These are phyloP conservation scores for Nasalis larvatus DNA, from an alignment of 2,113 vertebrate species.

Conservation along the genomic window DNA sequence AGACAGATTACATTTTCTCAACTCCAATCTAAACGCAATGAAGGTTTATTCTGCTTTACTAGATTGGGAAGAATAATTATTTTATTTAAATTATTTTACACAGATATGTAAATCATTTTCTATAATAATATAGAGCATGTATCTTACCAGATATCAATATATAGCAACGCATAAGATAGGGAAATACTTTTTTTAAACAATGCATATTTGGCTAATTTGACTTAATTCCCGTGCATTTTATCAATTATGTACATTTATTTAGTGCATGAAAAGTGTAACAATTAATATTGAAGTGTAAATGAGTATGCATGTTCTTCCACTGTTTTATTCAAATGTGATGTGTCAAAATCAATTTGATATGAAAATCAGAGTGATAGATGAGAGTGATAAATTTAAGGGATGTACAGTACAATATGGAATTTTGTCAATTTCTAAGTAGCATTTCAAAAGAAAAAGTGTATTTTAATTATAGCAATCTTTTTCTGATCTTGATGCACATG, in stretches of 20 bases:
- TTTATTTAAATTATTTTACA: constrained; percentile 33
- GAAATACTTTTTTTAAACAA: background rate
- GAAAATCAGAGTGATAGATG: constrained; percentile 69
- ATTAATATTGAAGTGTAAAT: constrained; percentile 80
- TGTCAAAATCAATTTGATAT: constrained; percentile 76
- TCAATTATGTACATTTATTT: constrained; percentile 77
- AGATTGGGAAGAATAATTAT: background rate
- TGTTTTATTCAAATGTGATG: constrained; percentile 80
- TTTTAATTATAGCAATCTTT: background rate
- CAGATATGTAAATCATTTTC: constrained; percentile 25
- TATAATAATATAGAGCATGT: background rate
- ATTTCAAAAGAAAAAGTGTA: background rate
- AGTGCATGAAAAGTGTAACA: constrained; percentile 74
- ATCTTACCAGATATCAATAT: background rate
- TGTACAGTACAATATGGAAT: background rate
- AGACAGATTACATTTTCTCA: background rate
- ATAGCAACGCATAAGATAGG: background rate
- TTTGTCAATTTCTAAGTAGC: background rate
- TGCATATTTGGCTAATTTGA: constrained; percentile 64
- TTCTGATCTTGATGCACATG: background rate
- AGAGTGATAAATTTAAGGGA: constrained; percentile 36
- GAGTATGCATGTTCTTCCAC: constrained; percentile 76
- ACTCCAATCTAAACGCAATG: background rate
- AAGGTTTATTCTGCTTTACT: constrained; percentile 16
- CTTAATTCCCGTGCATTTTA: constrained; percentile 68